Percentiles rank a stretch among this genome's conserved stretches.
Conservation (phyloP, 2,113 vertebrate genomes). For the Kobus ellipsiprymnus region DNA sequence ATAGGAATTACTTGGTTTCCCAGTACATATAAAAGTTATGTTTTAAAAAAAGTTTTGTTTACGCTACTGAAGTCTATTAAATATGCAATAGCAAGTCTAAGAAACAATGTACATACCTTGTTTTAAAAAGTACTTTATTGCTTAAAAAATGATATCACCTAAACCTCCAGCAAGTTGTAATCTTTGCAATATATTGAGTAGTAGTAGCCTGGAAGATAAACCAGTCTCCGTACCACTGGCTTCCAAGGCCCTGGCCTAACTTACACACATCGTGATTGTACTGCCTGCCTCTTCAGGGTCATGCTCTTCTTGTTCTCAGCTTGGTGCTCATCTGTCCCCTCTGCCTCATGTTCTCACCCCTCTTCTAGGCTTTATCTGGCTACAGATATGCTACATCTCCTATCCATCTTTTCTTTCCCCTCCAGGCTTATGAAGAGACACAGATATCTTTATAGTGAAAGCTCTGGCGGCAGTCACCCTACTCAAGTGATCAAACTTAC, state of each 20-base stretch:
- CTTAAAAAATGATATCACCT: not conserved
- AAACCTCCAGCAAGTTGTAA: not conserved
- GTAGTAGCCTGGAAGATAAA: not conserved
- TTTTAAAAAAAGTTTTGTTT: not conserved
- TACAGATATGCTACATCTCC: not conserved
- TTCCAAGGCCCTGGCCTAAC: not conserved
- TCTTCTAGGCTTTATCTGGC: not conserved
- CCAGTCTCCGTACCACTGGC: not conserved
- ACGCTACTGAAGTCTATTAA: not conserved
- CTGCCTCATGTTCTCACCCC: not conserved
- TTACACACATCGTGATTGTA: fast-evolving
- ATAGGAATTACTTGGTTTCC: not conserved
- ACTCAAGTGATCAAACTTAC: not conserved
- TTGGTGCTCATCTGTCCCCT: not conserved
- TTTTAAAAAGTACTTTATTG: not conserved
- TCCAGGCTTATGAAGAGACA: not conserved
- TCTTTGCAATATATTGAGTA: not conserved
- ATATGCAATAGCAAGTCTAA: not conserved
- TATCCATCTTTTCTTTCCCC: not conserved
- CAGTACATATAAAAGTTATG: not conserved
- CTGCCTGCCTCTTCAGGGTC: not conserved
- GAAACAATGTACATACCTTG: not conserved
- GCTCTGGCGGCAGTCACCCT: not conserved
- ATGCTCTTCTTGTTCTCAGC: not conserved
- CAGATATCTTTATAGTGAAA: not conserved